These are phyloP conservation scores for Hyles euphorbiae DNA, from an alignment of 1,140 invertebrate species.

Conservation along the genomic window DNA sequence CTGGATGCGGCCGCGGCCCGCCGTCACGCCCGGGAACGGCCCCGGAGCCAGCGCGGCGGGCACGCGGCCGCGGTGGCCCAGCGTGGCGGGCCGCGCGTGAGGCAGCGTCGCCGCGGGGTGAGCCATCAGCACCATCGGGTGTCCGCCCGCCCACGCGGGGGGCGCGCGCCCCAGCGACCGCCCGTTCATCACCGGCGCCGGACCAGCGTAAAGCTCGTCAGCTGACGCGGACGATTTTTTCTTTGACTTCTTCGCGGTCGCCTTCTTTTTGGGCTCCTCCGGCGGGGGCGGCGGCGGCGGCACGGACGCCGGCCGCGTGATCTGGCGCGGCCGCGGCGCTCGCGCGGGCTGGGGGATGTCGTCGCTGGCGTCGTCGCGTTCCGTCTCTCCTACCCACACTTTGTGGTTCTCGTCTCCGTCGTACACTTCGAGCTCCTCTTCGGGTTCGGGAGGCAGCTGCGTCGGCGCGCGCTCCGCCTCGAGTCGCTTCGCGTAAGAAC, in stretches of 20 bases:
- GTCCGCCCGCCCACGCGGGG: constrained; percentile 65
- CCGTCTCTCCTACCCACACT: constrained; percentile 89
- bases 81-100: constrained; percentile 59
- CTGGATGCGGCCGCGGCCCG: constrained; percentile 76
- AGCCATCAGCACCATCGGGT: constrained; percentile 73
- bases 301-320: constrained; percentile 84
- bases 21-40: constrained; percentile 52
- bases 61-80: constrained; percentile 53
- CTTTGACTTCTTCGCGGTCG: constrained; percentile 75
- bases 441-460: constrained; percentile 77
- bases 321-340: constrained; percentile 87
- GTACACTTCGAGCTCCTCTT: constrained; percentile 87
- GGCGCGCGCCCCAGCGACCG: constrained; percentile 72
- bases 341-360: constrained; percentile 86
- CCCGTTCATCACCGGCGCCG: constrained; percentile 68
- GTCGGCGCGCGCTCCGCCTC: constrained; percentile 74
- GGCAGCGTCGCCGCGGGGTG: constrained; percentile 75
- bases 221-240: constrained; percentile 64
- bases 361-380: constrained; percentile 83
- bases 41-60: constrained; percentile 44
- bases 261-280: constrained; percentile 77
- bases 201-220: constrained; percentile 60
- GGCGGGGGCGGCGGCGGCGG: constrained; percentile 87
- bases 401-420: constrained; percentile 96
- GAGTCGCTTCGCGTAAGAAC: constrained; percentile 90